Evolutionary conservation across 2,113 vertebrate genomes (phyloP), one percentile per base, ranked within the genome.

Genomic region (Oplegnathus fasciatus): DNA sequence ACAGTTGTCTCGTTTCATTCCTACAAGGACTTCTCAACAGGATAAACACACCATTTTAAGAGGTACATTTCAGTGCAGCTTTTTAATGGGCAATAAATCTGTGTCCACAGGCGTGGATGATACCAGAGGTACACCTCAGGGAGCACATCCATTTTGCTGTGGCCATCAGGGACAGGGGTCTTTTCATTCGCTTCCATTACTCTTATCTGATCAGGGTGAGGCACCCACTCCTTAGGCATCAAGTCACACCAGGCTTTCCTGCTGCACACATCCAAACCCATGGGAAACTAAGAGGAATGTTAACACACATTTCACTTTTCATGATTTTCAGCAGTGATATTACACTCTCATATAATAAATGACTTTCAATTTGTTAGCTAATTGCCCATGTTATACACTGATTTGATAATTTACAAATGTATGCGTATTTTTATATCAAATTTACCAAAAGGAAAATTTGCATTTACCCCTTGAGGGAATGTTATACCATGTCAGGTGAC

Each of bases 71-170:
- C 89, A 87, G 87, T 82, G 91, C 80, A 86, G 92, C 93, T 93
- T 95, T 91, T 92, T 94, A 95, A 94, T 94, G 89, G 92, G 62
- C 92, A 91, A 94, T 95, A 93, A 93, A 94, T 95, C 93, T 93
- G 91, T 93, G 93, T 93, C 92, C 90, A 90, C 88, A 85, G 92
- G 91, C 91, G 89, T 88, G 92, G 91, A 92, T 93, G 93, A 94
- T 94, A 94, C 78, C 89, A 89, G 84, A 92, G 92, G 88, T 92
- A 91, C 91, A 93, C 92, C 92, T 93, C 85, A 82, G 93, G 92
- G 89, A 94, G 91, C 92, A 93, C 93, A 94, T 95, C 93, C 91
- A 93, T 95, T 93, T 85, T 89, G 87, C 89, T n/a, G 89, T 80
- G 90, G 87, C 94, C 90, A 92, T 91, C 88, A 91, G 93, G 80